Conservation (phyloP, 2,888 invertebrate species). For the Allacma fusca region DNA sequence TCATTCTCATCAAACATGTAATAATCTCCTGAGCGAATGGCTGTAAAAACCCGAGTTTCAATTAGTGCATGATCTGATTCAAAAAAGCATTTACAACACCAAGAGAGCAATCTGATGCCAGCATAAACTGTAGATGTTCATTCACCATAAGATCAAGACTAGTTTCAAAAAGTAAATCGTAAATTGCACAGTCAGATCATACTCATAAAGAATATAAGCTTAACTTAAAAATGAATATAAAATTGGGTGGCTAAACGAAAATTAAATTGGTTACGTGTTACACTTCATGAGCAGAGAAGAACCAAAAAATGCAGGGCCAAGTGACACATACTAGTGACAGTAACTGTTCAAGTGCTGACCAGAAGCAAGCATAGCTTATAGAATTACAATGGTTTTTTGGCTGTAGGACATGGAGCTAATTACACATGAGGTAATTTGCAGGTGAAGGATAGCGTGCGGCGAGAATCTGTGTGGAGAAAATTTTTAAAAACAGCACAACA, state of each 20-base stretch:
- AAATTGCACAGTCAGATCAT: too few relatives aligned
- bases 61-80: not conserved
- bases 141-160: not conserved
- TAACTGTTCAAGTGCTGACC: too few relatives aligned
- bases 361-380: too few relatives aligned
- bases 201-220: too few relatives aligned
- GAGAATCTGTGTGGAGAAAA: not conserved
- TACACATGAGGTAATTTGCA: not conserved
- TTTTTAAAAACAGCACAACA: not conserved
- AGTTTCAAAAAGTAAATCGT: not conserved
- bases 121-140: not conserved
- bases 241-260: too few relatives aligned
- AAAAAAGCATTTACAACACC: not conserved
- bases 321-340: too few relatives aligned
- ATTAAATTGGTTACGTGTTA: too few relatives aligned
- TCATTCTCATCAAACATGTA: slow-evolving; percentile 98
- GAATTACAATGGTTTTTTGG: too few relatives aligned
- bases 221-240: too few relatives aligned
- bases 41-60: slow-evolving; percentile 68
- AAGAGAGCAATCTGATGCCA: slow-evolving; percentile 1
- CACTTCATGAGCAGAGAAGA: too few relatives aligned
- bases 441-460: not conserved
- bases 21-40: slow-evolving; percentile 97
- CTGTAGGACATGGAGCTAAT: not conserved
- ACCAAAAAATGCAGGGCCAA: too few relatives aligned